Percentiles rank a stretch among this genome's conserved stretches.
Evolutionary conservation across 1,140 invertebrate species (phyloP).

Genomic region (Lerema accius): DNA sequence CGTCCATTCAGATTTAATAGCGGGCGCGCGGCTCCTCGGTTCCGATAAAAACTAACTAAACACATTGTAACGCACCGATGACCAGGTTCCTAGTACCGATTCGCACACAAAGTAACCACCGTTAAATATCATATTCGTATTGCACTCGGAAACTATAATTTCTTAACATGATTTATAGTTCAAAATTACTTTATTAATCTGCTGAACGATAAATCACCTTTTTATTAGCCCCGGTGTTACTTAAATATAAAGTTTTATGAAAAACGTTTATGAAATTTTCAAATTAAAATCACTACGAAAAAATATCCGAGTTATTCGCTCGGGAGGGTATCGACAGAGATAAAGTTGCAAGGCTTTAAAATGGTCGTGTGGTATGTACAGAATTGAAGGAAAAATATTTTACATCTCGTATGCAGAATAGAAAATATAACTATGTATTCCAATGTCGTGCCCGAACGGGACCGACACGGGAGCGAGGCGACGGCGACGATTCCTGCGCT

Average conservation of each 20-base stretch:
- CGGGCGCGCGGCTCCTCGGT: slow-evolving; percentile 5
- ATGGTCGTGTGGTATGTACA: too few relatives aligned
- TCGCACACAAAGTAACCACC: slow-evolving; percentile 21
- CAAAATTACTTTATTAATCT: background rate
- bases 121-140: background rate
- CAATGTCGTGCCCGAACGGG: too few relatives aligned
- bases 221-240: background rate
- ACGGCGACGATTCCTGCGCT: background rate
- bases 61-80: slow-evolving; percentile 11
- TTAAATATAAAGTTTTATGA: too few relatives aligned
- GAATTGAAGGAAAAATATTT: too few relatives aligned
- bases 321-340: slow-evolving; percentile 2
- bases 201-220: background rate
- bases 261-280: too few relatives aligned
- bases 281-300: background rate
- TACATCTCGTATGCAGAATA: too few relatives aligned
- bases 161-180: background rate
- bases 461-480: too few relatives aligned
- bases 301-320: too few relatives aligned
- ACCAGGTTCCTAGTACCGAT: background rate
- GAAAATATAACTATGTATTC: background rate
- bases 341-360: background rate
- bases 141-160: background rate
- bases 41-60: slow-evolving; percentile 16
- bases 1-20: slow-evolving; percentile 31